Evolutionary conservation across 2,888 invertebrate species (phyloP).

Genomic region (Acanthoscelides obtectus): DNA sequence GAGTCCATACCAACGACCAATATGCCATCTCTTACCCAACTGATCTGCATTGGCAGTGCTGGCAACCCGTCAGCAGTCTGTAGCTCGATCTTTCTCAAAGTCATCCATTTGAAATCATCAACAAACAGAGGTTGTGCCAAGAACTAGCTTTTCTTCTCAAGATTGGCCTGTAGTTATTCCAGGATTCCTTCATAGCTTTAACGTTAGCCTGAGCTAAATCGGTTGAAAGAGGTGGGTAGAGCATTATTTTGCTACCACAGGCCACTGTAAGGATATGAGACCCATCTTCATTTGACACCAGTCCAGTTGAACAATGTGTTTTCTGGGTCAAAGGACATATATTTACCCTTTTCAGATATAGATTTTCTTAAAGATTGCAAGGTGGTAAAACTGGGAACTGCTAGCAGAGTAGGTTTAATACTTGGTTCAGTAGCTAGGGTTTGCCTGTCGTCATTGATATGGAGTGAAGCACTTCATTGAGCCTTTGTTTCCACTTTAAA

Average conservation of each 20-base stretch:
- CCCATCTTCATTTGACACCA: slow-evolving; percentile 99
- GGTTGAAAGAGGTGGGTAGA: slow-evolving; percentile 91
- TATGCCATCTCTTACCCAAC: slow-evolving; percentile 96
- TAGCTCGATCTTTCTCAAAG: slow-evolving; percentile 82
- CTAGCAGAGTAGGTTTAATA: slow-evolving; percentile 56
- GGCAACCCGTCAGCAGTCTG: slow-evolving; percentile 93
- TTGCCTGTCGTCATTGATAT: slow-evolving; percentile 65
- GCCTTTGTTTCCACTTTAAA: slow-evolving; percentile 74
- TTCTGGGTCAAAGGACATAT: slow-evolving; percentile 84
- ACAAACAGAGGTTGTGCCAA: slow-evolving; percentile 83
- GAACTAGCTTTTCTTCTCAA: slow-evolving; percentile 83
- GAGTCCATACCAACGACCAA: slow-evolving; percentile 99
- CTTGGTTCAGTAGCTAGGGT: slow-evolving; percentile 38
- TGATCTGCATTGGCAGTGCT: slow-evolving; percentile 96
- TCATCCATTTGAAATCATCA: slow-evolving; percentile 96
- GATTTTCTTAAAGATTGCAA: slow-evolving; percentile 81
- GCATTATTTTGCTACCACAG: slow-evolving; percentile 86
- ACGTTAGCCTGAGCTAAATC: slow-evolving; percentile 93
- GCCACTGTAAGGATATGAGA: slow-evolving; percentile 96
- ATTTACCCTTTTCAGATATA: slow-evolving; percentile 84
- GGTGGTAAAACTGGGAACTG: slow-evolving; percentile 88
- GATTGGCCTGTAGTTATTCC: slow-evolving; percentile 77
- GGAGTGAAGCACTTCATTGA: slow-evolving; percentile 78
- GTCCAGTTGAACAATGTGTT: slow-evolving; percentile 91
- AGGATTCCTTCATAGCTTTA: slow-evolving; percentile 67